Evolutionary conservation across 2,888 invertebrate species (phyloP).

Genomic region (Agonopterix arenella): DNA sequence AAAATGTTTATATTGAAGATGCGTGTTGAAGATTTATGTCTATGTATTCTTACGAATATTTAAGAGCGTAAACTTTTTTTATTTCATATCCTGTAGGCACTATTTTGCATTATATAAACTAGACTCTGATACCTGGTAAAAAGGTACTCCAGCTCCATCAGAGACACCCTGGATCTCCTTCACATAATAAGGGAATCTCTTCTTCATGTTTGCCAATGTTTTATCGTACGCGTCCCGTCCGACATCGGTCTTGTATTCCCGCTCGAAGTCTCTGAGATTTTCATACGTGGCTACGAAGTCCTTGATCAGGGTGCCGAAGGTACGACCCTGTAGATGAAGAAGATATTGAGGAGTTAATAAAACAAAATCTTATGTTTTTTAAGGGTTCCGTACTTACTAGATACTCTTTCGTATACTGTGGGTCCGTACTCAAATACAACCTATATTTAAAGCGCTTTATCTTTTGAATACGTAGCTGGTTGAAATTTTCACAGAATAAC

Average conservation of each 20-base stretch:
- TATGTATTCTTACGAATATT: too few species aligned
- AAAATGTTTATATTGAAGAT: too few species aligned
- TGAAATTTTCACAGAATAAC: too few species aligned
- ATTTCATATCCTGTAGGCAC: too few species aligned
- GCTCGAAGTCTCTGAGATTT: slow-evolving; percentile 82
- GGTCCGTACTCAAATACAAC: background rate
- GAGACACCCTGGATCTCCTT: slow-evolving; percentile 90
- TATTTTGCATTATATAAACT: too few species aligned
- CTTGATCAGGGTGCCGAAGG: slow-evolving; percentile 84
- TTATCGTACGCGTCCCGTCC: slow-evolving; percentile 85
- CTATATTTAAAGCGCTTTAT: too few species aligned
- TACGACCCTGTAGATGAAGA: slow-evolving; percentile 83
- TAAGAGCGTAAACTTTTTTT: too few species aligned
- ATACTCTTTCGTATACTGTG: too few species aligned
- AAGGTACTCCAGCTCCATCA: slow-evolving; percentile 89
- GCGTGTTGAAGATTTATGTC: too few species aligned
- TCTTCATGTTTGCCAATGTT: slow-evolving; percentile 81
- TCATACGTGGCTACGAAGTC: slow-evolving; percentile 79
- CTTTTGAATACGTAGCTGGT: too few species aligned
- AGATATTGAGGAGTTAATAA: too few species aligned
- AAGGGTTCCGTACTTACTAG: background rate
- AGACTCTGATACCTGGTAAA: slow-evolving; percentile 80
- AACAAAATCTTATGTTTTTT: background rate
- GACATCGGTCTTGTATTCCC: slow-evolving; percentile 82
- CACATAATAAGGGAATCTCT: slow-evolving; percentile 88